Conservation (phyloP, 1,140 invertebrate genomes). For the Zophobas atratus region DNA sequence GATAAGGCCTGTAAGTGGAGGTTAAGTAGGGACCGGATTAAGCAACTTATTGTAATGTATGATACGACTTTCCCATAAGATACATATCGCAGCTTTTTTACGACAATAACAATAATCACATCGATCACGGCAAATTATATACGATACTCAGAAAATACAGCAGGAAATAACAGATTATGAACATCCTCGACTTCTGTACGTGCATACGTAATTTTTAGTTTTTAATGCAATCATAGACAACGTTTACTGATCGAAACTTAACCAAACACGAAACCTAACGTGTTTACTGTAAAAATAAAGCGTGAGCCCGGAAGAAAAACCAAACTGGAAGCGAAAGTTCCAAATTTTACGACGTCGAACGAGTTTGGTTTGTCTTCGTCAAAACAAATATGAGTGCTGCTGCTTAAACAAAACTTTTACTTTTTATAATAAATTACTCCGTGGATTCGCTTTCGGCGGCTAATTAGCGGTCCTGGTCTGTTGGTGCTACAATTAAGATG, state of each 20-base stretch:
- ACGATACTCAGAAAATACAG: conserved; percentile 41
- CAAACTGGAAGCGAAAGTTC: conserved; percentile 45
- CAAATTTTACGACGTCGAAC: conserved; percentile 45
- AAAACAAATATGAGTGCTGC: conserved; percentile 41
- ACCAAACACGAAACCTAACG: conserved; percentile 23
- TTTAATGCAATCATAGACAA: conserved; percentile 1
- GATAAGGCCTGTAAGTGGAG: conserved; percentile 15
- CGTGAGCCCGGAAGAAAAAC: conserved; percentile 43
- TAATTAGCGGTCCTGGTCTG: conserved; percentile 15
- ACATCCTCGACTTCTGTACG: conserved; percentile 43
- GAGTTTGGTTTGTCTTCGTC: conserved; percentile 35
- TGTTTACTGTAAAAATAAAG: conserved; percentile 29
- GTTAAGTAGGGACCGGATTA: conserved; percentile 13
- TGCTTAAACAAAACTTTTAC: conserved; percentile 42
- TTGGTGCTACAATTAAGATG: not conserved
- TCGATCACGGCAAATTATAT: conserved; percentile 38
- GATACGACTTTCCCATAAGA: conserved; percentile 37
- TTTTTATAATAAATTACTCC: conserved; percentile 34
- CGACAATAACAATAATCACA: conserved; percentile 42
- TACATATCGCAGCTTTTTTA: conserved; percentile 41
- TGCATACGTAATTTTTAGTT: conserved; percentile 31
- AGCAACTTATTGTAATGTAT: conserved; percentile 36
- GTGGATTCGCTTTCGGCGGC: conserved; percentile 27
- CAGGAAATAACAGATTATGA: conserved; percentile 46
- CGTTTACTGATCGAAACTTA: not conserved